Evolutionary conservation across 2,888 invertebrate genomes (phyloP).

Genomic region (Camptogramma bilineatum): DNA sequence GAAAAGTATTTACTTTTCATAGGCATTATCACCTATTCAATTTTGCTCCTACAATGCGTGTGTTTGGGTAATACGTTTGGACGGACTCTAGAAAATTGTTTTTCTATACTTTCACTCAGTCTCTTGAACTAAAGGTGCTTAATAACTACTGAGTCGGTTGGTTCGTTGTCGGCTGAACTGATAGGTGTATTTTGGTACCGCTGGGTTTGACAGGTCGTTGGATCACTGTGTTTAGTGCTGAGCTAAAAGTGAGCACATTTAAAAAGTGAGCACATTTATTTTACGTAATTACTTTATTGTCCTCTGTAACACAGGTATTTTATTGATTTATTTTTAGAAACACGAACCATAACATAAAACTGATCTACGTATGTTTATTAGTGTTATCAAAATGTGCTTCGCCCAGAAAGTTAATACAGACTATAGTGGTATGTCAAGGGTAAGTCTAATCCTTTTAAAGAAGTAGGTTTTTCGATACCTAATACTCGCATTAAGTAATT

Average conservation of each 20-base stretch:
- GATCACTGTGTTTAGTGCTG: constrained; percentile 45
- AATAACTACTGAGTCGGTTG: too few species aligned
- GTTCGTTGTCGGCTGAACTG: constrained; percentile 38
- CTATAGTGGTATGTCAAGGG: too few species aligned
- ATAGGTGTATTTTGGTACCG: constrained; percentile 62
- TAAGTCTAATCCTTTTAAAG: too few species aligned
- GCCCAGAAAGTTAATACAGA: too few species aligned
- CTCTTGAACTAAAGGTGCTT: constrained; percentile 22
- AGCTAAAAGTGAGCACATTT: constrained; percentile 40
- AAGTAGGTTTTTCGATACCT: too few species aligned
- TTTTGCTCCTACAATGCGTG: too few species aligned
- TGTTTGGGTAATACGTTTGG: too few species aligned
- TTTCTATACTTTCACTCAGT: neutral
- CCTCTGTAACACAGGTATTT: constrained; percentile 2
- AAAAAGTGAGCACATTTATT: constrained; percentile 39
- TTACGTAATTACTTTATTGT: constrained; percentile 13
- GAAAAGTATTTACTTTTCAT: too few species aligned
- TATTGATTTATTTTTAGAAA: neutral
- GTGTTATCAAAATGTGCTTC: too few species aligned
- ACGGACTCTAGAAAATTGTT: too few species aligned
- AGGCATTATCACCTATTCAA: too few species aligned
- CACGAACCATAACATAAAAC: neutral
- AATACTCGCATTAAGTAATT: too few species aligned
- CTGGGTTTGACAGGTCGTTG: constrained; percentile 47
- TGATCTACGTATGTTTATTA: neutral